These are phyloP conservation scores for Platyscapa corneri DNA, from an alignment of 1,140 invertebrate genomes.

Conservation along the genomic window DNA sequence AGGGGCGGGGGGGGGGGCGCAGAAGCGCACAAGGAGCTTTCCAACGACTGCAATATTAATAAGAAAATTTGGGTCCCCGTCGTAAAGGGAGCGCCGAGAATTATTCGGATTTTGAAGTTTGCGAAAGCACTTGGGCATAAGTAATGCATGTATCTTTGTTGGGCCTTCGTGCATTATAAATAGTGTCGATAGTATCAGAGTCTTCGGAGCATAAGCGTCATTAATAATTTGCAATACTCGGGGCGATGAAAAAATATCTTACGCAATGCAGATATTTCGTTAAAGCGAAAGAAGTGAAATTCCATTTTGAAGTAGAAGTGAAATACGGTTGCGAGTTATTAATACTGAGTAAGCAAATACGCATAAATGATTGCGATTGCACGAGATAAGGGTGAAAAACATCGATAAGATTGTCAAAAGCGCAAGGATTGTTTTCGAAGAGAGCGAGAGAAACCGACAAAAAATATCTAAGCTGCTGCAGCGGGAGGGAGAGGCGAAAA, in stretches of 20 bases:
- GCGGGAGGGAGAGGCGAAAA: background rate
- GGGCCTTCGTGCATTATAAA: background rate
- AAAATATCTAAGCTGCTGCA: background rate
- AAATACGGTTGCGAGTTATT: background rate
- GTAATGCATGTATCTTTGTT: background rate
- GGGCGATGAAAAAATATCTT: background rate
- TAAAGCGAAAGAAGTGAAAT: slow-evolving; percentile 1
- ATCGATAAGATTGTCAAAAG: background rate
- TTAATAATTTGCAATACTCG: background rate
- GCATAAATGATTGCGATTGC: background rate
- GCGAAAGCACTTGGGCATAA: background rate
- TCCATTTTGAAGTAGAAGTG: background rate
- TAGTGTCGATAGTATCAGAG: background rate
- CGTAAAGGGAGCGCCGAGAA: background rate
- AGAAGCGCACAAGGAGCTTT: too few species aligned
- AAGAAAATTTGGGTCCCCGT: background rate
- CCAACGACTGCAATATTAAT: too few species aligned
- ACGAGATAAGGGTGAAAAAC: slow-evolving; percentile 4
- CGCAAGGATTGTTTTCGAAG: background rate
- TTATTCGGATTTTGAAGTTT: background rate
- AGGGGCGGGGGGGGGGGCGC: too few species aligned
- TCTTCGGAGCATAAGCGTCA: background rate
- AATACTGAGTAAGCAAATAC: background rate
- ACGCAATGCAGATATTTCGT: background rate
- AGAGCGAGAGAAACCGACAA: background rate